A percentile compares a stretch with the other conserved stretches of the same genome.
Conservation (phyloP, 2,113 vertebrate species). For the Abramis brama region DNA sequence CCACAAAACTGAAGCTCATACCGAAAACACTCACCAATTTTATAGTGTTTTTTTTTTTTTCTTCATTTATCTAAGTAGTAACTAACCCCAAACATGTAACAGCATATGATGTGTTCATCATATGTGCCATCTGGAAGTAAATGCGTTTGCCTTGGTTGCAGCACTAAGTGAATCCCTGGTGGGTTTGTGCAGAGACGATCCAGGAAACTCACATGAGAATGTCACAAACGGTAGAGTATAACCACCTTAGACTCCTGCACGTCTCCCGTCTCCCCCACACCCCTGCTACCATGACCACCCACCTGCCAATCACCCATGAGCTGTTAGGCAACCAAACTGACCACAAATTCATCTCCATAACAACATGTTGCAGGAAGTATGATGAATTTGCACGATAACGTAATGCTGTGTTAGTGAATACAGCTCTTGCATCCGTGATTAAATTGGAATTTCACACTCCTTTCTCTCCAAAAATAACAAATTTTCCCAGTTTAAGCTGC, state of each 20-base stretch:
- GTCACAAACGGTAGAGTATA: constrained; percentile 78
- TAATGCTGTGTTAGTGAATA: constrained; percentile 18
- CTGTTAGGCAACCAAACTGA: constrained; percentile 62
- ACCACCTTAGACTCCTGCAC: constrained; percentile 53
- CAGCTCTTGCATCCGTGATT: constrained; percentile 14
- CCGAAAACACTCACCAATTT: constrained; percentile 2
- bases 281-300: constrained; percentile 47
- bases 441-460: constrained; percentile 41
- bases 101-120: constrained; percentile 59
- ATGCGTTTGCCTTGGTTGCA: constrained; percentile 77
- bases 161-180: constrained; percentile 77
- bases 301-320: constrained; percentile 53
- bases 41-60: neutral
- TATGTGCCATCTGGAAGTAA: constrained; percentile 66
- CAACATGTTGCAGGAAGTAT: constrained; percentile 39
- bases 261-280: constrained; percentile 22
- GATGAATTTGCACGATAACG: constrained; percentile 24
- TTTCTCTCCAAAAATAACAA: neutral
- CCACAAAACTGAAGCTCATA: constrained; percentile 10
- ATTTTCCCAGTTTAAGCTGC: neutral
- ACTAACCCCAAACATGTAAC: constrained; percentile 41
- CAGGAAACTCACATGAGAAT: constrained; percentile 62
- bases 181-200: constrained; percentile 79
- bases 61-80: constrained; percentile 3
- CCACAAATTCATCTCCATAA: constrained; percentile 56